A percentile compares a stretch with the other conserved stretches of the same genome.
Conservation (phyloP, 2,797 vertebrate genomes). For the Lates japonicus region DNA sequence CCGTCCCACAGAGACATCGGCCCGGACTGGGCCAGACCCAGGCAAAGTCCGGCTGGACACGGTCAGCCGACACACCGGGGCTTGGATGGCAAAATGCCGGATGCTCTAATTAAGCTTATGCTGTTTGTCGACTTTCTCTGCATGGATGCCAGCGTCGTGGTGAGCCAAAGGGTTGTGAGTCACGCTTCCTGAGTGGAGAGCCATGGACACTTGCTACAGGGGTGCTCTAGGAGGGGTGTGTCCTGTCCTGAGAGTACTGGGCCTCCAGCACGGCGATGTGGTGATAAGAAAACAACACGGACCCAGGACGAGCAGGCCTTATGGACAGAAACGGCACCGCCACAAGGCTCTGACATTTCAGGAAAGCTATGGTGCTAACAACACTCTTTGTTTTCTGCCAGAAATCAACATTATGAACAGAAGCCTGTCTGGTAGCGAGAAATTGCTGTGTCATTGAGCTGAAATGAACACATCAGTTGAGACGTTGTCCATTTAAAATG, state of each 20-base stretch:
- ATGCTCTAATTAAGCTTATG: constrained; percentile 83
- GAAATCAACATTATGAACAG: constrained; percentile 58
- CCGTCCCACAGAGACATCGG: constrained; percentile 66
- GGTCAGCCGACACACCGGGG: constrained; percentile 70
- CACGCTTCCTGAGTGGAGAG: constrained; percentile 78
- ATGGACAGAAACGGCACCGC: constrained; percentile 52
- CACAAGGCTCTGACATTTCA: constrained; percentile 72
- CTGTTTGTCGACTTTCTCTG: constrained; percentile 81
- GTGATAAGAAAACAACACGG: constrained; percentile 70
- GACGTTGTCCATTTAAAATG: constrained; percentile 67
- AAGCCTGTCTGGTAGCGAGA: constrained; percentile 52
- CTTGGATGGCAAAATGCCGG: constrained; percentile 69
- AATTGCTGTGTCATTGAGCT: constrained; percentile 65
- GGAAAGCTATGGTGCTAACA: constrained; percentile 62
- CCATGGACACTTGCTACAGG: constrained; percentile 67
- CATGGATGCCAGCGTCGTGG: constrained; percentile 71
- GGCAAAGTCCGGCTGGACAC: constrained; percentile 57
- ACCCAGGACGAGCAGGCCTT: constrained; percentile 44
- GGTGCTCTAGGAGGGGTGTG: constrained; percentile 61
- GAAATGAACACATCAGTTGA: constrained; percentile 69
- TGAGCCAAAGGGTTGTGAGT: constrained; percentile 79
- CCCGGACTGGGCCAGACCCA: constrained; percentile 52
- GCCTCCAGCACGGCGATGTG: constrained; percentile 55
- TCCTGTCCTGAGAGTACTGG: constrained; percentile 65
- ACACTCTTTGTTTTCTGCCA: constrained; percentile 61